Base-by-base conservation (phyloP, 2,888 invertebrate species). In the Gastrophysa polygoni region DNA sequence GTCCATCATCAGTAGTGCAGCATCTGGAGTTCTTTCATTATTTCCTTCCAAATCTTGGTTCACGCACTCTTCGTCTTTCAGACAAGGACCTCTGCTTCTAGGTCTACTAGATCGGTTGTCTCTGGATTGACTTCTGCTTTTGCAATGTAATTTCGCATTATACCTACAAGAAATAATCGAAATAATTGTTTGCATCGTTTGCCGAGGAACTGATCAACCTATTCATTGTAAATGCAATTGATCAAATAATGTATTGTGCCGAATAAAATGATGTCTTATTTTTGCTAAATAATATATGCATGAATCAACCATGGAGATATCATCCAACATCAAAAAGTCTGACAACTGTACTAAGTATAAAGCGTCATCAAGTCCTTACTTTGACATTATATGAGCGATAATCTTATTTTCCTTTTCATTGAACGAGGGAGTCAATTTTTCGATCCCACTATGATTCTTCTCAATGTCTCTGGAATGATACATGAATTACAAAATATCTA, bases 371-470 rank as follows among this genome's bases (percentile, higher is more conserved):
- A 7, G 24, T 5, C 3, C 24, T 24, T 67, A 75, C 73, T 61
- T 71, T 6, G 49, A 28, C 51, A 73, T 67, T 18, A 75, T 48
- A 46, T 69, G 66, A 7, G 71, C 57, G 4, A 75, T 70, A 44
- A 74, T 61, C 20, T 66, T 67, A 24, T 54, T 67, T 57, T 75
- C 75, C 18, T 70, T 68, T 0, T 72, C 71, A 44, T 70, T 73
- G 46, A 75, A 66, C 4, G 72, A 63, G 7, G 65, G 61, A 7
- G 46, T 32, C 6, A 51, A 32, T 38, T 62, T 64, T 8, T 56
- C 21, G 17, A 32, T 43, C n/a, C 52, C 63, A 14, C 29, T 18
- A 28, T 58, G 63, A 32, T 29, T 61, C 46, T 64, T 54, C 24
- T 63, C 63, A 14, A 63, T 14, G 48, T 69, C 69, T 32, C 67